Evolutionary conservation across 2,888 invertebrate species (phyloP).

Genomic region (Mythimna pallens): DNA sequence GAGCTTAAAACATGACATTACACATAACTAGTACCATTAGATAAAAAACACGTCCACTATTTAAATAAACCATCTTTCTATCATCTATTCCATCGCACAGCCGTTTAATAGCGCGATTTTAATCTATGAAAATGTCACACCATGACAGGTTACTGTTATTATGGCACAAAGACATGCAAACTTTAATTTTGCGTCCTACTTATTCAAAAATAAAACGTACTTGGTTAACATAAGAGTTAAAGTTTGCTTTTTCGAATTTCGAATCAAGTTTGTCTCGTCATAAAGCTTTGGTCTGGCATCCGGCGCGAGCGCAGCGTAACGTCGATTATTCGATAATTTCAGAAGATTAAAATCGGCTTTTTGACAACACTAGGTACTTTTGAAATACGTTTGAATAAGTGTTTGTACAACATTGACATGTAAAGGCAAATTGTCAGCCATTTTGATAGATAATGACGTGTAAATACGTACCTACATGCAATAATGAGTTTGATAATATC

Average conservation of each 20-base stretch:
- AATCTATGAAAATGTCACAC: conserved; percentile 87
- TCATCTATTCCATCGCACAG: conserved; percentile 82
- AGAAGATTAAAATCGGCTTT: conserved; percentile 84
- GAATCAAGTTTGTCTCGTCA: conserved; percentile 58
- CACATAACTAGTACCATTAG: conserved; percentile 64
- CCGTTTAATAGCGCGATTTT: conserved; percentile 84
- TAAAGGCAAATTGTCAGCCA: conserved; percentile 63
- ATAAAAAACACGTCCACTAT: conserved; percentile 70
- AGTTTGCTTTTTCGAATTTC: conserved; percentile 6
- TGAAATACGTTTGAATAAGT: conserved; percentile 69
- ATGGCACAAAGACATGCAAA: conserved; percentile 76
- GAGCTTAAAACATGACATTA: conserved; percentile 59
- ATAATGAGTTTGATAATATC: conserved; percentile 59
- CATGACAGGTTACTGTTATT: conserved; percentile 88
- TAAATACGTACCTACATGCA: conserved; percentile 50
- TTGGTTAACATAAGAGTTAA: conserved; percentile 50
- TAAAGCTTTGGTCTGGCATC: conserved; percentile 83
- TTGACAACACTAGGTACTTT: conserved; percentile 84
- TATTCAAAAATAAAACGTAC: conserved; percentile 57
- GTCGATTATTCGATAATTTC: conserved; percentile 90
- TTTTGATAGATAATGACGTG: conserved; percentile 61
- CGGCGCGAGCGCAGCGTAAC: conserved; percentile 87
- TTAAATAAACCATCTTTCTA: conserved; percentile 84
- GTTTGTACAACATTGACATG: conserved; percentile 70
- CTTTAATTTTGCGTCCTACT: conserved; percentile 22